Evolutionary conservation across 2,113 vertebrate species (phyloP).

Genomic region (Hylia prasina): DNA sequence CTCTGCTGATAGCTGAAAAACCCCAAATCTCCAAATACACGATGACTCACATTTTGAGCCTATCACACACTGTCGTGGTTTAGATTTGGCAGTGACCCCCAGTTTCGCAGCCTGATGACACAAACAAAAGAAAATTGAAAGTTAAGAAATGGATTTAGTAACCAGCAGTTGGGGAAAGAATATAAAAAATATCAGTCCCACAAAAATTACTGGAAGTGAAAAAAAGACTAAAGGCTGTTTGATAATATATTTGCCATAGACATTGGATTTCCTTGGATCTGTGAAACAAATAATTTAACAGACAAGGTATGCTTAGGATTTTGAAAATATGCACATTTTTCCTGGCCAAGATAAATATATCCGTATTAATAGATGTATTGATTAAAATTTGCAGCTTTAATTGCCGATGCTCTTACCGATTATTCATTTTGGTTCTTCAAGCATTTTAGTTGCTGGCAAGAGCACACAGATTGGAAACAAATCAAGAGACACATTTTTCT

Average conservation of each 20-base stretch:
- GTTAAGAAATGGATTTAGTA: constrained; percentile 61
- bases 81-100: constrained; percentile 55
- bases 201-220: constrained; percentile 58
- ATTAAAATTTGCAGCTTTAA: constrained; percentile 72
- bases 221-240: constrained; percentile 51
- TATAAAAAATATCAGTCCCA: constrained; percentile 8
- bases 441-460: constrained; percentile 72
- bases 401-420: constrained; percentile 67
- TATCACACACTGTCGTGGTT: constrained; percentile 52
- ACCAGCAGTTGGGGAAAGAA: constrained; percentile 47
- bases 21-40: constrained; percentile 50
- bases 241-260: constrained; percentile 67
- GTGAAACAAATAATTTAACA: constrained; percentile 61
- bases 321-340: constrained; percentile 44
- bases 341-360: constrained; percentile 62
- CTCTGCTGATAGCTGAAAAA: constrained; percentile 46
- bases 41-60: constrained; percentile 68
- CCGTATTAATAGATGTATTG: constrained; percentile 68
- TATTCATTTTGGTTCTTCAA: constrained; percentile 69
- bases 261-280: constrained; percentile 62
- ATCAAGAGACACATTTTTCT: constrained; percentile 76
- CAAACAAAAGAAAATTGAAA: constrained; percentile 73
- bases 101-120: constrained; percentile 68
- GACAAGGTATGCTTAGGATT: constrained; percentile 52
- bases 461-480: constrained; percentile 70